Evolutionary conservation across 2,888 invertebrate genomes (phyloP).

Genomic region (Drosophila greeni): DNA sequence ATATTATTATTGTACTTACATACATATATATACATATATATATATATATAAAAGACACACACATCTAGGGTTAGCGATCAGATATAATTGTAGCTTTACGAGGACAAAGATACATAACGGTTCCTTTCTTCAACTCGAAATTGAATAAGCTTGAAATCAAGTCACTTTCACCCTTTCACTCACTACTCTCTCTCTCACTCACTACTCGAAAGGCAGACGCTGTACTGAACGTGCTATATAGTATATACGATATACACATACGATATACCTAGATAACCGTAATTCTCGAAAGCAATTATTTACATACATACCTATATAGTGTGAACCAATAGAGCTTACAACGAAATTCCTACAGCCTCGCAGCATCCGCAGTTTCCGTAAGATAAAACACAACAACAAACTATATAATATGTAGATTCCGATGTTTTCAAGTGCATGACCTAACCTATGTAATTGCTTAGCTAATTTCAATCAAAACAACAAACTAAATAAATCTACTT

Average conservation of each 20-base stretch:
- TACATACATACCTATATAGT: conserved; percentile 29
- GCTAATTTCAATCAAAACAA: conserved; percentile 42
- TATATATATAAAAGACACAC: conserved; percentile 24
- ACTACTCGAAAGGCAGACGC: conserved; percentile 3
- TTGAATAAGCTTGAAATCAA: neutral
- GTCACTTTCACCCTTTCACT: conserved; percentile 2
- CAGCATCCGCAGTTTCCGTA: conserved; percentile 19
- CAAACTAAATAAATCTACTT: conserved; percentile 32
- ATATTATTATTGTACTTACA: conserved; percentile 47
- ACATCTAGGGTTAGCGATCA: conserved; percentile 54
- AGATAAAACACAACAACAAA: conserved; percentile 1
- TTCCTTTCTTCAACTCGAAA: conserved; percentile 55
- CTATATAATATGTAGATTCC: conserved; percentile 27
- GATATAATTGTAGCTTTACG: conserved; percentile 58
- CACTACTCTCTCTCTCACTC: conserved; percentile 28
- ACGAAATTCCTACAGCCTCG: conserved; percentile 61
- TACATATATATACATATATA: conserved; percentile 41
- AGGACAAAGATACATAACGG: conserved; percentile 45
- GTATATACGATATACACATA: neutral
- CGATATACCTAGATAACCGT: conserved; percentile 1
- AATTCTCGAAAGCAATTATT: conserved; percentile 11
- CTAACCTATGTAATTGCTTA: conserved; percentile 34
- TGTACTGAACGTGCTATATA: conserved; percentile 30
- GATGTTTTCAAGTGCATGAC: conserved; percentile 43
- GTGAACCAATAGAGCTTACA: conserved; percentile 66